phyloP scores from a whole-genome alignment of 2,888 invertebrate genomes.

The Aplocera efformata region DNA sequence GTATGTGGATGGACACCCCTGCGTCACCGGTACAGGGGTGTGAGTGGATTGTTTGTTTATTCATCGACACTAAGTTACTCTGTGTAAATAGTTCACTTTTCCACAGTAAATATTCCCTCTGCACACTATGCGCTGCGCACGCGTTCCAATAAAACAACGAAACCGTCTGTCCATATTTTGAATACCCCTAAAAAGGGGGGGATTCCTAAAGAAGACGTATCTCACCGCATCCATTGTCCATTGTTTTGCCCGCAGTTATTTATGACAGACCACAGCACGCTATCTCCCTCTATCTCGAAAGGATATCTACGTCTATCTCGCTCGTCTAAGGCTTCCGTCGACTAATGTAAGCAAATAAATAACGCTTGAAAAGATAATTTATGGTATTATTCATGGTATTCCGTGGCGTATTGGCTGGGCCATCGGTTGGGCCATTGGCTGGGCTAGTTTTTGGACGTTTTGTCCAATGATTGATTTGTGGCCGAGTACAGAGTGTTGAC shows the following conservation, averaged over 20 bases:
- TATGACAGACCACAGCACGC: constrained; percentile 69
- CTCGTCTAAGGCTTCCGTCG: constrained; percentile 67
- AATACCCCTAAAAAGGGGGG: constrained; percentile 36
- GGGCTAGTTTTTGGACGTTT: constrained; percentile 58
- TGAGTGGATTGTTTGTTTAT: too few relatives aligned
- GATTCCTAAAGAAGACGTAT: constrained; percentile 76
- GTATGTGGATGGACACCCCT: too few relatives aligned
- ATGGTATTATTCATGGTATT: constrained; percentile 77
- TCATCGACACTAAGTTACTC: too few relatives aligned
- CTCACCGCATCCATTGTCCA: constrained; percentile 79
- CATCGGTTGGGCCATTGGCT: constrained; percentile 76
- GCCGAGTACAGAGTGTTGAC: constrained; percentile 29
- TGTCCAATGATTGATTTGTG: constrained; percentile 69
- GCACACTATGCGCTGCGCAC: constrained; percentile 50
- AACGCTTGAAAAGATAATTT: constrained; percentile 76
- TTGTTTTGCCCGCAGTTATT: constrained; percentile 79
- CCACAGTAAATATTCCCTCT: constrained; percentile 8
- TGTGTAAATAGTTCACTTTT: not conserved
- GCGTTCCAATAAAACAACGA: constrained; percentile 34
- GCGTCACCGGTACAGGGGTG: too few relatives aligned
- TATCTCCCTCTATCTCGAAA: constrained; percentile 47
- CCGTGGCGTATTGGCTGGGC: constrained; percentile 74
- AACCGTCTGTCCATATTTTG: constrained; percentile 33
- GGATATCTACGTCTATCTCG: constrained; percentile 34
- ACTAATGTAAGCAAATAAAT: constrained; percentile 75